Percentiles rank a stretch among this genome's conserved stretches.
phyloP scores from a whole-genome alignment of 2,113 vertebrate species.

The Leptocoma aspasia region DNA sequence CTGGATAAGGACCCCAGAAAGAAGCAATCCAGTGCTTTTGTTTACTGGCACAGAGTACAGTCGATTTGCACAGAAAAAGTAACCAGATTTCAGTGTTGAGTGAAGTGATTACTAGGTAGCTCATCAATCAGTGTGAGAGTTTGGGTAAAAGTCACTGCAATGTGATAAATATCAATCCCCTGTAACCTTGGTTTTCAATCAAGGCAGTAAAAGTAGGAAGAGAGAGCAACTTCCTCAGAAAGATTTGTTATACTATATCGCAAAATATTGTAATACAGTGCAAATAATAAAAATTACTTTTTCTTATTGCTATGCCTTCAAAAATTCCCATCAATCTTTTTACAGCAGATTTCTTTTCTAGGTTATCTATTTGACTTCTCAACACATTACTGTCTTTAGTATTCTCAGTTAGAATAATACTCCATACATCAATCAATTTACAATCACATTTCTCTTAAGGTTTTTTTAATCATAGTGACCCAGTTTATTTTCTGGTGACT shows the following conservation, averaged over 20 bases:
- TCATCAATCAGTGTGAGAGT: background rate
- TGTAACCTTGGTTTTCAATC: background rate
- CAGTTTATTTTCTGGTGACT: background rate
- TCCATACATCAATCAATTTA: conserved; percentile 11
- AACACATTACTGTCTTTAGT: background rate
- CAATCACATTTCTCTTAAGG: background rate
- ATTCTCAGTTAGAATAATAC: background rate
- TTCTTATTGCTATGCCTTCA: background rate
- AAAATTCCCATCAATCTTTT: conserved; percentile 8
- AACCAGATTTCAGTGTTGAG: background rate
- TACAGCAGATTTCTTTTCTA: conserved; percentile 28
- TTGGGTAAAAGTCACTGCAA: background rate
- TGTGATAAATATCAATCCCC: background rate
- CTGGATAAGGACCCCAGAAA: background rate
- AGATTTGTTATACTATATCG: background rate
- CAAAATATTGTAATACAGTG: background rate
- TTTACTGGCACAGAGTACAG: background rate
- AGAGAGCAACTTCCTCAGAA: background rate
- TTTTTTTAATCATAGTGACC: background rate
- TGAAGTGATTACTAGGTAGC: background rate
- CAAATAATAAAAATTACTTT: background rate
- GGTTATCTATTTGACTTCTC: conserved; percentile 47
- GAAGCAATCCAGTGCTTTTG: background rate
- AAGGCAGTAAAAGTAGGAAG: background rate
- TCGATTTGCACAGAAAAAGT: background rate